Base-by-base conservation (phyloP, 2,888 invertebrate species). In the Mythimna vitellina region DNA sequence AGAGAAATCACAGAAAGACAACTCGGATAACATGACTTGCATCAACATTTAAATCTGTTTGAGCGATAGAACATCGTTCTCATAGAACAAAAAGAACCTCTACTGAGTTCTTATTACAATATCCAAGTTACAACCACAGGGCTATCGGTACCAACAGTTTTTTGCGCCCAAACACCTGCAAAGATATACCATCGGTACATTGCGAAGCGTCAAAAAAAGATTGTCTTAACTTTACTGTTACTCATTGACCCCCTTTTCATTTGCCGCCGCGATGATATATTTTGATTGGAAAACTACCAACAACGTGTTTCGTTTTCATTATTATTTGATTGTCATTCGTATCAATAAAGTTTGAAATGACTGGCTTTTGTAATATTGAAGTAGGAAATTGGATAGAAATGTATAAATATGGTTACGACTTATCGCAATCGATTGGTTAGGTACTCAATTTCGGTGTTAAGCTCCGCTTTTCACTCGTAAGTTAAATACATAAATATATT, bases 141-240 rank as follows among this genome's bases (percentile, higher is more conserved):
- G 78, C 64, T 67, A 17, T 53, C 42, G 72, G 65, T 67, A 70
- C 68, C 72, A 60, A 62, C 32, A 61, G 57, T 63, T 80, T 73
- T 80, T 73, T 80, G 64, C 57, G 35, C 1, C 10, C 35, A 65
- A 69, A 73, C 84, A 76, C 76, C 81, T 75, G 81, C 66, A 29
- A 64, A 74, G 64, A 67, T 69, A 70, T 67, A 20, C 14, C 64
- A 61, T 63, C 75, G 53, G 51, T 25, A 54, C 56, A 67, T 63
- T 62, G 65, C 14, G 70, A 66, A 65, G 78, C 73, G 76, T 80
- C 77, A 78, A 72, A 81, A 74, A 85, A 77, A 78, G 80, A 73
- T 77, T 78, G 70, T 68, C 66, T 78, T 74, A 71, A 84, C 81
- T 86, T 78, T 82, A 85, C 85, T 75, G 87, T 85, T 85, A 85